Evolutionary conservation across 2,888 invertebrate genomes (phyloP).

Genomic region (Nemoura dubitans): DNA sequence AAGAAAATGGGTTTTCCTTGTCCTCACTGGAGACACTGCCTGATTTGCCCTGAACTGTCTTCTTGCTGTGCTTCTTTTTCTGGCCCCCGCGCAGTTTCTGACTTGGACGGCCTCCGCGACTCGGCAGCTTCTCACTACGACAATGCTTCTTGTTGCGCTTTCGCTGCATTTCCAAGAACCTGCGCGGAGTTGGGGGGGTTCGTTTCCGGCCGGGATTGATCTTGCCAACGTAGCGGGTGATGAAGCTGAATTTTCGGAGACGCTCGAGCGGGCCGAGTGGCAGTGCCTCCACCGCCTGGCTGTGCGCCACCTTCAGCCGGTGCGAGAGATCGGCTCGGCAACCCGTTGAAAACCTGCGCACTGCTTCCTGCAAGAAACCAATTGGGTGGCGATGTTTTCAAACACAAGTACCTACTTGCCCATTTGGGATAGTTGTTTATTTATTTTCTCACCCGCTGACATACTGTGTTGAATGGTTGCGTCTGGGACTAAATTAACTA

Average conservation of each 20-base stretch:
- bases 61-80: not conserved
- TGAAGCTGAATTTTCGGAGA: constrained; percentile 62
- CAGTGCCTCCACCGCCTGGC: constrained; percentile 61
- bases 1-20: not conserved
- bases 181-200: not conserved
- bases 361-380: not conserved
- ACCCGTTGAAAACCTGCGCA: not conserved
- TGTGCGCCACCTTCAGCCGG: constrained; percentile 59
- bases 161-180: not conserved
- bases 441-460: no score
- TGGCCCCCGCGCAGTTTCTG: not conserved
- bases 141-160: not conserved
- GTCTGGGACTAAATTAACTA: no score
- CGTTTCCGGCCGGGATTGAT: constrained; percentile 53
- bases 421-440: no score
- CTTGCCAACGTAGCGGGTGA: constrained; percentile 61
- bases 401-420: no score
- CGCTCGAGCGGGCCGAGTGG: constrained; percentile 58
- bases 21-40: not conserved
- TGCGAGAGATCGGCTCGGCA: constrained; percentile 44
- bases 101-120: not conserved
- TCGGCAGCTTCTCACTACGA: no score
- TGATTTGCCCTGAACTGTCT: not conserved
- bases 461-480: no score
- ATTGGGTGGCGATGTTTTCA: no score